Percentiles rank a stretch among this genome's conserved stretches.
Conservation (phyloP, 2,888 invertebrate genomes). For the Eristalis tenax region DNA sequence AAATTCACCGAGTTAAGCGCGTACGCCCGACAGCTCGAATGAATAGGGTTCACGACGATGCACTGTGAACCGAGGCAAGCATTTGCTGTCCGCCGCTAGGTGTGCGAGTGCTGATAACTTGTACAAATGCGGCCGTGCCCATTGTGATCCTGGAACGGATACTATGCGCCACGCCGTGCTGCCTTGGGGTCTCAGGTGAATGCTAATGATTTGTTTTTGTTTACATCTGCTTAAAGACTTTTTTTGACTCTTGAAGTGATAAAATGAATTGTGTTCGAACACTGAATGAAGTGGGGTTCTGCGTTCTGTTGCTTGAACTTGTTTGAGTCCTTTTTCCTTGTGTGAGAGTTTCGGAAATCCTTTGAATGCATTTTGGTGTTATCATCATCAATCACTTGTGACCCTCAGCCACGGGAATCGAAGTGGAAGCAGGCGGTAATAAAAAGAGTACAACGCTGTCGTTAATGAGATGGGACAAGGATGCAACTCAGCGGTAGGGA, state of each 20-base stretch:
- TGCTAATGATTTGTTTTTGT: constrained; percentile 71
- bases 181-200: constrained; percentile 68
- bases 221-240: constrained; percentile 70
- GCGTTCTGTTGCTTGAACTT: background rate
- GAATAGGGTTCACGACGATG: constrained; percentile 57
- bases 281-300: constrained; percentile 2
- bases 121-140: constrained; percentile 41
- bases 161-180: constrained; percentile 18
- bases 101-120: constrained; percentile 50
- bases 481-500: constrained; percentile 19
- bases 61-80: constrained; percentile 14
- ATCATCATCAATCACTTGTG: constrained; percentile 55
- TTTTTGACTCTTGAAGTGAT: constrained; percentile 21
- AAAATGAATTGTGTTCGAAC: constrained; percentile 39
- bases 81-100: constrained; percentile 60
- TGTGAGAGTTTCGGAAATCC: constrained; percentile 13
- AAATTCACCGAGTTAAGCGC: constrained; percentile 68
- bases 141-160: constrained; percentile 43
- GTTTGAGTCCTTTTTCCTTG: constrained; percentile 16
- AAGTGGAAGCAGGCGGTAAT: constrained; percentile 33
- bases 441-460: constrained; percentile 40
- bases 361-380: constrained; percentile 30
- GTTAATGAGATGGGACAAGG: constrained; percentile 44
- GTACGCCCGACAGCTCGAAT: constrained; percentile 51
- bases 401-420: constrained; percentile 26